Conservation (phyloP, 2,113 vertebrate species). For the Thomomys bottae region DNA sequence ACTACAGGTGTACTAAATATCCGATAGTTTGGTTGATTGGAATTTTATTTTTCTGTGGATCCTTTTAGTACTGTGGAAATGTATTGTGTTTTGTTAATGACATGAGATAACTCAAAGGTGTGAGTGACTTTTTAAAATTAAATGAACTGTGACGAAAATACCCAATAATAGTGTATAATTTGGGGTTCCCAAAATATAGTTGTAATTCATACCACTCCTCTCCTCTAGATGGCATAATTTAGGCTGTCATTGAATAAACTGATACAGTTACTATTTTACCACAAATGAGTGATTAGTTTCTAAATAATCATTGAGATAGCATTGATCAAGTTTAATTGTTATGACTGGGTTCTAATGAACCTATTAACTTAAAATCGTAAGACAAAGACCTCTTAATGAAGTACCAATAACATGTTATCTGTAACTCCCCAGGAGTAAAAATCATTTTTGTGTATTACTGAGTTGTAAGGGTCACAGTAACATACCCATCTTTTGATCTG, state of each 20-base stretch:
- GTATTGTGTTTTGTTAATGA: not conserved
- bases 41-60: not conserved
- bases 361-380: constrained; percentile 5
- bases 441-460: not conserved
- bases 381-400: not conserved
- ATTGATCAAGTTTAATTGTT: constrained; percentile 47
- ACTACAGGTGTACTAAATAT: not conserved
- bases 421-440: not conserved
- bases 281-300: not conserved
- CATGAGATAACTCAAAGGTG: not conserved
- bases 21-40: constrained; percentile 30
- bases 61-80: not conserved
- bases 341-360: not conserved
- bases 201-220: not conserved
- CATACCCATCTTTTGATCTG: not conserved
- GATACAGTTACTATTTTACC: not conserved
- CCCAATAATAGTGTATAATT: not conserved
- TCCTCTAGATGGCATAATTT: constrained; percentile 74
- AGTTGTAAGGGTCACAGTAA: not conserved
- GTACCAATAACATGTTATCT: not conserved
- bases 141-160: not conserved
- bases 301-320: not conserved
- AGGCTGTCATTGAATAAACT: constrained; percentile 43
- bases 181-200: not conserved
- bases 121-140: not conserved